These are phyloP conservation scores for Limonius californicus DNA, from an alignment of 1,140 invertebrate genomes.

Conservation along the genomic window DNA sequence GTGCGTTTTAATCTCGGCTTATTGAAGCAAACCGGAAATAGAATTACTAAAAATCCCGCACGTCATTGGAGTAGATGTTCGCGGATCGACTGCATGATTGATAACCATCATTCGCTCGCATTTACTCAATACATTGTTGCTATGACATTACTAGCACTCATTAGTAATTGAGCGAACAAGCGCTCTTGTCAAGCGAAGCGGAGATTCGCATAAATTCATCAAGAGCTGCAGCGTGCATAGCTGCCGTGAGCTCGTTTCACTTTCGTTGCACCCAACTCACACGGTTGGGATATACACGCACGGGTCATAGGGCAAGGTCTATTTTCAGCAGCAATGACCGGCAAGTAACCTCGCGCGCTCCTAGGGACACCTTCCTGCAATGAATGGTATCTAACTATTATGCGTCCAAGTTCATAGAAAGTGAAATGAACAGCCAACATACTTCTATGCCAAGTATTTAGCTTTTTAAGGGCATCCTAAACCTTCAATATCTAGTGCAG, in stretches of 20 bases:
- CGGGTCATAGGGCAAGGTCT: conserved; percentile 4
- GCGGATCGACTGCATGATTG: not conserved
- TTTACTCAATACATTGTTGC: not conserved
- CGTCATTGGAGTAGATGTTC: not conserved
- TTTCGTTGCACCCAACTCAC: conserved; percentile 6
- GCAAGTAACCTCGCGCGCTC: conserved; percentile 5
- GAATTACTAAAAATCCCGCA: not conserved
- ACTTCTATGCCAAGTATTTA: too few relatives aligned
- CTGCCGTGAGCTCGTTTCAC: conserved; percentile 8
- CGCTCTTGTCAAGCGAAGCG: not conserved
- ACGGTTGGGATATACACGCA: conserved; percentile 2
- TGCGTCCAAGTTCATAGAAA: not conserved
- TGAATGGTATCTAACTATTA: not conserved
- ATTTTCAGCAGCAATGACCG: conserved; percentile 13
- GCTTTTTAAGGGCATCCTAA: too few relatives aligned
- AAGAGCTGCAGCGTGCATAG: not conserved
- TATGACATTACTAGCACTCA: conserved; percentile 9
- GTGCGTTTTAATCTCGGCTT: not conserved
- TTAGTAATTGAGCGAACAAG: conserved; percentile 14
- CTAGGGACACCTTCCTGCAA: not conserved
- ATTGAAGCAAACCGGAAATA: not conserved
- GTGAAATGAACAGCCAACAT: too few relatives aligned
- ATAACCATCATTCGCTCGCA: not conserved
- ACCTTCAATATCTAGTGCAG: too few relatives aligned
- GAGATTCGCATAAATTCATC: conserved; percentile 17